phyloP scores from a whole-genome alignment of 2,113 vertebrate species.

The Atlantisia rogersi region DNA sequence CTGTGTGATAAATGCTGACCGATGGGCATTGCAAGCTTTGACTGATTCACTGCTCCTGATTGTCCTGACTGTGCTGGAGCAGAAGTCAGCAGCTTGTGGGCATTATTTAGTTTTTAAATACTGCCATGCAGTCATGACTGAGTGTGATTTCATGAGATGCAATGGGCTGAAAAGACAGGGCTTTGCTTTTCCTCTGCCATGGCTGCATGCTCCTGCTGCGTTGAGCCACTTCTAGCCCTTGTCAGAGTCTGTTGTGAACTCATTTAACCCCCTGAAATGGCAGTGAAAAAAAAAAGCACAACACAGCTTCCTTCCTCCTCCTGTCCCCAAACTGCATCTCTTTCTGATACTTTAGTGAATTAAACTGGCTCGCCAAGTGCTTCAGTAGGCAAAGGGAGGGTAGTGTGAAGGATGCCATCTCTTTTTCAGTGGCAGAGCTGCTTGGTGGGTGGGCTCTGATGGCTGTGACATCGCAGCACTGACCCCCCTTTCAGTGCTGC shows the following conservation, averaged over 20 bases:
- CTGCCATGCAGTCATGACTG: background rate
- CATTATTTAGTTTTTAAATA: slow-evolving; percentile 25
- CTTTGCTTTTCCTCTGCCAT: background rate
- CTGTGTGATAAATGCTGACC: slow-evolving; percentile 44
- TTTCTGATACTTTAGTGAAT: background rate
- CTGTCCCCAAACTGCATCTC: background rate
- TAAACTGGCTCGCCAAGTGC: background rate
- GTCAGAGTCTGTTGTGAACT: background rate
- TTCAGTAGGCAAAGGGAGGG: background rate
- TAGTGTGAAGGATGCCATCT: background rate
- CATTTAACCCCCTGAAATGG: background rate
- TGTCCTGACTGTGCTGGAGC: slow-evolving; percentile 21
- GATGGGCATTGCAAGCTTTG: background rate
- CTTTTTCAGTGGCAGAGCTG: background rate
- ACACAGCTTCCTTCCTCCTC: background rate
- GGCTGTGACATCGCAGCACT: background rate
- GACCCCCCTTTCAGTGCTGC: background rate
- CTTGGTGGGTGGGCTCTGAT: background rate
- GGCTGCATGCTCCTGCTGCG: background rate
- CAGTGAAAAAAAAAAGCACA: background rate
- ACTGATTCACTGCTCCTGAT: slow-evolving; percentile 5
- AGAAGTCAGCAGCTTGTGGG: slow-evolving; percentile 54
- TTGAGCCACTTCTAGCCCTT: background rate
- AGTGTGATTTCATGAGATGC: slow-evolving; percentile 31
- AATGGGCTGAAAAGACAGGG: background rate